Evolutionary conservation across 2,797 vertebrate species (phyloP).

Genomic region (Pipistrellus pipistrellus): DNA sequence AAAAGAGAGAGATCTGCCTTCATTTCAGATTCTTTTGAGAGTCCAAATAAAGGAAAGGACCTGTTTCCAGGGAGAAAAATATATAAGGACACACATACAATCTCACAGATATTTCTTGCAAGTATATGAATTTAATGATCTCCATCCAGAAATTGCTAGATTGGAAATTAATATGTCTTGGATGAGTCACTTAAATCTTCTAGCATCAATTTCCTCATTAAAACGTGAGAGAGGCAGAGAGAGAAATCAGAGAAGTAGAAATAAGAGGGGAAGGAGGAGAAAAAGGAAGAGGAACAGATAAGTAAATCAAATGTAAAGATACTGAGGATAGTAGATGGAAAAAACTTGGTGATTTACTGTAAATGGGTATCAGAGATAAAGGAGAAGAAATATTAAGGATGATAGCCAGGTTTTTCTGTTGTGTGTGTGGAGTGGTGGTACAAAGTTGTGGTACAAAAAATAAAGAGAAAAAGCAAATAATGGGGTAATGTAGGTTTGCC

Average conservation of each 20-base stretch:
- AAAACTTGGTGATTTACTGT: neutral
- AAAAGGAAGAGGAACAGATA: neutral
- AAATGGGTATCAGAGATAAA: neutral
- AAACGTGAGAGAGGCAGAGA: neutral
- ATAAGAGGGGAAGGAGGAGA: too few species aligned
- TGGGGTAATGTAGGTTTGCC: neutral
- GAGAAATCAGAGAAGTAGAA: neutral
- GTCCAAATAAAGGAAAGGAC: neutral
- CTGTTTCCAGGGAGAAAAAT: neutral
- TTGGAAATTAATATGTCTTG: slow-evolving; percentile 8
- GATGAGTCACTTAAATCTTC: neutral
- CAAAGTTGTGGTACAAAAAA: neutral
- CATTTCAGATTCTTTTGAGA: neutral
- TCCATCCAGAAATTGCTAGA: neutral
- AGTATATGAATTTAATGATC: neutral
- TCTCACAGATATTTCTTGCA: neutral
- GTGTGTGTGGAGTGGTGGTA: neutral
- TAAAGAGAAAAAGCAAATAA: neutral
- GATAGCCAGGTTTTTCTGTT: neutral
- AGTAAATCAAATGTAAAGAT: neutral
- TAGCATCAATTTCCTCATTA: neutral
- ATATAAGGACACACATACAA: neutral
- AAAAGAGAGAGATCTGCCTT: too few species aligned
- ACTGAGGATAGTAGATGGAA: neutral
- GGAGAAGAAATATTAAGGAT: neutral